phyloP scores from a whole-genome alignment of 2,888 invertebrate species.

The Tipula unca region DNA sequence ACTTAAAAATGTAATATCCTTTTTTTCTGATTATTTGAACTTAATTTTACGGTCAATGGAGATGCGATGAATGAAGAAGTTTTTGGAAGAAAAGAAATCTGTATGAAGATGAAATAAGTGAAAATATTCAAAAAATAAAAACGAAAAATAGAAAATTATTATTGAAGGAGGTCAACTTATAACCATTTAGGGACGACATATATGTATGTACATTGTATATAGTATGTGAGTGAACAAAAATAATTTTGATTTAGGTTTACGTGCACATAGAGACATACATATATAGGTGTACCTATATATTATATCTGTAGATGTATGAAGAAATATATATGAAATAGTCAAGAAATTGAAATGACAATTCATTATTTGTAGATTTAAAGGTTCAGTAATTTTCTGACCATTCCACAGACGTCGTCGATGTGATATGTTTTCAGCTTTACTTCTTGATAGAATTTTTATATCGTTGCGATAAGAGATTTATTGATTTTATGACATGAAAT shows the following conservation, averaged over 20 bases:
- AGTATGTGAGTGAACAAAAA: background rate
- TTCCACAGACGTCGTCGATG: background rate
- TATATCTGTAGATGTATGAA: background rate
- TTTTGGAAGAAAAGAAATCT: background rate
- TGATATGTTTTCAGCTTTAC: background rate
- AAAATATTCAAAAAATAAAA: background rate
- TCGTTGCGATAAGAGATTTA: background rate
- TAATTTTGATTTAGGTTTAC: background rate
- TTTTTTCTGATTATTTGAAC: constrained; percentile 3
- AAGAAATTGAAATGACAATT: constrained; percentile 1
- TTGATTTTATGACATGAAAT: background rate
- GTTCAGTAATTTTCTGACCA: background rate
- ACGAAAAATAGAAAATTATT: background rate
- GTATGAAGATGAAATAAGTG: background rate
- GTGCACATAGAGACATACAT: background rate
- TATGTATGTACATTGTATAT: background rate
- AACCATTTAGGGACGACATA: background rate
- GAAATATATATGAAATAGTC: background rate
- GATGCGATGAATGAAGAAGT: background rate
- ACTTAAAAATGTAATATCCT: background rate
- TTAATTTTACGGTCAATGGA: background rate
- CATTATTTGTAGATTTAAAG: background rate
- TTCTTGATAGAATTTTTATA: background rate
- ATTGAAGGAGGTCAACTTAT: background rate
- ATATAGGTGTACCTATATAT: background rate